Evolutionary conservation across 2,888 invertebrate species (phyloP).

Genomic region (Pteria penguin): DNA sequence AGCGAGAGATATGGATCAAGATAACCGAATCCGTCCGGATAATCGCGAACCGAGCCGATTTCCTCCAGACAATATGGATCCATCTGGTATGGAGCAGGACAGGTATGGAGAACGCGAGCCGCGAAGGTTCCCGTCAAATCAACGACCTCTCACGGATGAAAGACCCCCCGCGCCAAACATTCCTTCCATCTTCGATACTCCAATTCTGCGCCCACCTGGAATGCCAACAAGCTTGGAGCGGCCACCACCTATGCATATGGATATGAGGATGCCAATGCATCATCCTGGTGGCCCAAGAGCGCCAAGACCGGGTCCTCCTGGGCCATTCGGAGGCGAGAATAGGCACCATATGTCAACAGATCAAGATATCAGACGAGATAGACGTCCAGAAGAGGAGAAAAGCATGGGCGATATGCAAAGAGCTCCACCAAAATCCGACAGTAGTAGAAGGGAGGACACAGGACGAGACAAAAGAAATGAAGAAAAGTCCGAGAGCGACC

Average conservation of each 20-base stretch:
- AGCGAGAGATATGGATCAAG: not conserved
- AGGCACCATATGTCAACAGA: not conserved
- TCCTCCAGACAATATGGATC: not conserved
- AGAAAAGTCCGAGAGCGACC: not conserved
- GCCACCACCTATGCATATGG: not conserved
- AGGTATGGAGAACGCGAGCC: not conserved
- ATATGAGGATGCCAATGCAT: not conserved
- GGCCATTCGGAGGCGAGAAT: not conserved
- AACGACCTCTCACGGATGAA: not conserved
- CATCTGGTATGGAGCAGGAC: not conserved
- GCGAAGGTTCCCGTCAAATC: not conserved
- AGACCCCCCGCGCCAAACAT: not conserved
- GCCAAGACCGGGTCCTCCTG: constrained; percentile 10
- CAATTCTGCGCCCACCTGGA: not conserved
- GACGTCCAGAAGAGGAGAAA: constrained; percentile 2
- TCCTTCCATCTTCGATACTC: not conserved
- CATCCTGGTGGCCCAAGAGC: constrained; percentile 13
- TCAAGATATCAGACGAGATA: constrained; percentile 26
- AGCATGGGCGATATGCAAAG: not conserved
- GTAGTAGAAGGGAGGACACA: not conserved
- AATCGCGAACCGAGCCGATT: not conserved
- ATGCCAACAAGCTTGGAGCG: not conserved
- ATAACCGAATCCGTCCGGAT: not conserved
- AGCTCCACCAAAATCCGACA: not conserved
- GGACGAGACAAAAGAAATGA: not conserved